A percentile compares a stretch with the other conserved stretches of the same genome.
Evolutionary conservation across 2,888 invertebrate genomes (phyloP).

Genomic region (Xiphydria camelus): DNA sequence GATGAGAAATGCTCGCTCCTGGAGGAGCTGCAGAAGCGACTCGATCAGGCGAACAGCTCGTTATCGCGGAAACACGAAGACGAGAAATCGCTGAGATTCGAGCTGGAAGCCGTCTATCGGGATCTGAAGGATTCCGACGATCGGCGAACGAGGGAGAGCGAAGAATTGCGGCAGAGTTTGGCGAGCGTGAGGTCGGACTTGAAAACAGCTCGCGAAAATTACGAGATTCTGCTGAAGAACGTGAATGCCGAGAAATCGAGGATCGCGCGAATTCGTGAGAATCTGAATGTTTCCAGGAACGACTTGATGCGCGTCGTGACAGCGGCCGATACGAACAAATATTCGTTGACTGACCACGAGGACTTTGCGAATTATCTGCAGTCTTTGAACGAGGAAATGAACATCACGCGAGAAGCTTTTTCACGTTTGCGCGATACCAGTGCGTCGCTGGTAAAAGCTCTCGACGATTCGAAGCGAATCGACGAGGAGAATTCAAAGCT

Average conservation of each 20-base stretch:
- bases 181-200: conserved; percentile 20
- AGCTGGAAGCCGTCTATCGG: not conserved
- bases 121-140: too few relatives aligned
- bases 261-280: conserved; percentile 19
- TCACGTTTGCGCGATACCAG: conserved; percentile 18
- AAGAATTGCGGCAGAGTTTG: conserved; percentile 21
- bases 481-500: conserved; percentile 16
- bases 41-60: conserved; percentile 10
- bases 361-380: too few relatives aligned
- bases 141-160: not conserved
- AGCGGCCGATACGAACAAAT: too few relatives aligned
- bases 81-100: not conserved
- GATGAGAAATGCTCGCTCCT: conserved; percentile 30
- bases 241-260: conserved; percentile 15
- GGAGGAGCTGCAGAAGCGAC: conserved; percentile 22
- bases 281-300: conserved; percentile 11
- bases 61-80: conserved; percentile 3
- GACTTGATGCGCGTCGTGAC: conserved; percentile 14
- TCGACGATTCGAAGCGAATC: conserved; percentile 22
- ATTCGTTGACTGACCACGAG: too few relatives aligned
- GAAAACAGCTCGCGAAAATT: conserved; percentile 16
- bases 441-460: conserved; percentile 17
- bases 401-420: conserved; percentile 9
- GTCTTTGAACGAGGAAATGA: conserved; percentile 23
- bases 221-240: too few relatives aligned